Evolutionary conservation across 2,888 invertebrate genomes (phyloP).

Genomic region (Meiosimyza platycephala): DNA sequence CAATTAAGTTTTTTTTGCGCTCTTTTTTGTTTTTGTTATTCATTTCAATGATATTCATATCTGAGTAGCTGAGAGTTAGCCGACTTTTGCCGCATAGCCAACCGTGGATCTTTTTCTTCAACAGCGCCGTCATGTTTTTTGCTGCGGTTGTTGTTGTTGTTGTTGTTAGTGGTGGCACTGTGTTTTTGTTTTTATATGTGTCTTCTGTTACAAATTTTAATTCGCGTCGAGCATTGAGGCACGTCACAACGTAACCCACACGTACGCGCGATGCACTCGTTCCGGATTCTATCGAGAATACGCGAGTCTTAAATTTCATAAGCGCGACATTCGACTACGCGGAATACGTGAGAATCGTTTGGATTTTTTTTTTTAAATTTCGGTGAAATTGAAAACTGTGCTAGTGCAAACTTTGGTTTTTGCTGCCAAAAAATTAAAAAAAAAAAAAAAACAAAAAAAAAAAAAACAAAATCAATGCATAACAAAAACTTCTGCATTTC

Average conservation of each 20-base stretch:
- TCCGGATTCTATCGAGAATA: background rate
- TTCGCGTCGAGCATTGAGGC: constrained; percentile 30
- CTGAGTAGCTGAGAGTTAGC: constrained; percentile 11
- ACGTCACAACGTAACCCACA: constrained; percentile 25
- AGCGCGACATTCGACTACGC: too few species aligned
- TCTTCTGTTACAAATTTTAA: constrained; percentile 33
- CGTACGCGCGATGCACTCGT: background rate
- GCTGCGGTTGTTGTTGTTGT: background rate
- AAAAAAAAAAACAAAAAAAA: too few species aligned
- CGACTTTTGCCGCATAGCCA: background rate
- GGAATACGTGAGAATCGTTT: too few species aligned
- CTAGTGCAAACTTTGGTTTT: too few species aligned
- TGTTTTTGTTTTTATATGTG: constrained; percentile 10
- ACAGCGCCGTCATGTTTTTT: background rate
- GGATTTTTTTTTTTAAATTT: too few species aligned
- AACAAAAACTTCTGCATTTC: background rate
- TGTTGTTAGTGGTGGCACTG: background rate
- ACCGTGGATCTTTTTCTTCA: too few species aligned
- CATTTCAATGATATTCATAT: too few species aligned
- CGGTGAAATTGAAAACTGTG: too few species aligned
- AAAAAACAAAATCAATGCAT: too few species aligned
- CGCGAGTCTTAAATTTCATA: too few species aligned
- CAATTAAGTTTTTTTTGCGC: background rate
- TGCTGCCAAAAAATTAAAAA: too few species aligned
- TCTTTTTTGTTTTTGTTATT: background rate